Base-by-base conservation (phyloP, 2,888 invertebrate genomes). In the Diogma glabrata region DNA sequence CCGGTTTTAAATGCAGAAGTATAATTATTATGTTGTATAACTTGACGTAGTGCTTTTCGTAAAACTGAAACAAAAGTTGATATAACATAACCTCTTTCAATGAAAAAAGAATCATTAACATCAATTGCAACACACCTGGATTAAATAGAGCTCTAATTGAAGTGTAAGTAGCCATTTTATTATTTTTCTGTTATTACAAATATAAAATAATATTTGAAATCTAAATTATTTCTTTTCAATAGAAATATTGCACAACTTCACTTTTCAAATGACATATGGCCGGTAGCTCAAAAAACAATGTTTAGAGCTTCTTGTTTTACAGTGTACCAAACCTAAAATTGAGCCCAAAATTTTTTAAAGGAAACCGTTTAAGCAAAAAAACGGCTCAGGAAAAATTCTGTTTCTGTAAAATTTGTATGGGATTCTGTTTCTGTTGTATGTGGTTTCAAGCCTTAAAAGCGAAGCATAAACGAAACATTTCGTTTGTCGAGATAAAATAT, bases 121-220 rank as follows among this genome's bases (percentile, higher is more conserved):
- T 8, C 10, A n/a, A n/a, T n/a, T n/a, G n/a, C n/a, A n/a, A 22
- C 48, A 47, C 10, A 52, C 53, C 51, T 19, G 53, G 52, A 26
- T 28, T 49, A 30, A 51, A 50, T 26, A 52, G 33, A 26, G 49
- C 38, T 22, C 51, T 45, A 16, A 40, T 28, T 36, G 51, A 30
- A 16, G 50, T 46, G 38, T 51, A 53, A n/a, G 50, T 50, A 20
- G 51, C 46, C 53, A 53, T 53, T 50, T 30, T 53, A 9, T 24
- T 4, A 26, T 16, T 46, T 33, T 30, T 22, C 19, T 38, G 17
- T 22, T 16, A 9, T n/a, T 45, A 8, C n/a, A 20, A 33, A 20
- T 30, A 14, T 19, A 30, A 48, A 14, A 14, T n/a, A 30, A 48
- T 24, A 4, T 9, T 23, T 43, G n/a, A 14, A 43, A 43, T 43